Base-by-base conservation (phyloP, 30 jellyfish, hydroid and myxozoan genomes). In the Phacellophora camtschatica region DNA sequence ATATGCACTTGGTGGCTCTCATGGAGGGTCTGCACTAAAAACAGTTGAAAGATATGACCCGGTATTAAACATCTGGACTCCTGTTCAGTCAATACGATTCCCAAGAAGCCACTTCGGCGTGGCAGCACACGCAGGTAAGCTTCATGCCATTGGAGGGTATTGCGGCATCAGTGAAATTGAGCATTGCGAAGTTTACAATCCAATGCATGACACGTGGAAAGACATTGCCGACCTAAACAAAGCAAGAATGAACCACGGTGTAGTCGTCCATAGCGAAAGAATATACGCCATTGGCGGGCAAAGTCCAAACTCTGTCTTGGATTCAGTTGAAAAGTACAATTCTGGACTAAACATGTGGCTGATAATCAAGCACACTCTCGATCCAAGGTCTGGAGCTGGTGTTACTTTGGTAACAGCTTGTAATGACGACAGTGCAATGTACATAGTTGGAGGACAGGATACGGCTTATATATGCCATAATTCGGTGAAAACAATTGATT, bases 271-370 rank as follows among this genome's bases (percentile, higher is more conserved):
- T 65, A 72, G 92, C 29, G 94, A 83, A 5, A 59, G 98, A 45
- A 83, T 90, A 36, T 90, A 71, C 63, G 98, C 98, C 5, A 67
- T 90, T n/a, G 98, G 98, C 11, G 98, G 98, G 16, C 64, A 66
- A 24, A 81, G 92, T 63, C 85, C 96, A 30, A 55, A 68, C 32
- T 84, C 90, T 5, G 74, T 83, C 15, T 37, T 90, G 39, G 88
- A 90, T 54, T 90, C 98, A 8, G 66, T 90, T 18, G 98, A 90
- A 56, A 90, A 90, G 66, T 90, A 75, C 81, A 90, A 90, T 76
- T 76, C 95, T 28, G 98, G 92, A 6, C 53, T 90, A 51, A 90
- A 90, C 56, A 90, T 90, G 98, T 90, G 98, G 98, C 91, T 90
- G 1, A 79, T 90, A 12, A 84, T 90, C 55, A 90, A 90, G 68